Evolutionary conservation across 2,113 vertebrate genomes (phyloP).

Genomic region (Mus pahari): DNA sequence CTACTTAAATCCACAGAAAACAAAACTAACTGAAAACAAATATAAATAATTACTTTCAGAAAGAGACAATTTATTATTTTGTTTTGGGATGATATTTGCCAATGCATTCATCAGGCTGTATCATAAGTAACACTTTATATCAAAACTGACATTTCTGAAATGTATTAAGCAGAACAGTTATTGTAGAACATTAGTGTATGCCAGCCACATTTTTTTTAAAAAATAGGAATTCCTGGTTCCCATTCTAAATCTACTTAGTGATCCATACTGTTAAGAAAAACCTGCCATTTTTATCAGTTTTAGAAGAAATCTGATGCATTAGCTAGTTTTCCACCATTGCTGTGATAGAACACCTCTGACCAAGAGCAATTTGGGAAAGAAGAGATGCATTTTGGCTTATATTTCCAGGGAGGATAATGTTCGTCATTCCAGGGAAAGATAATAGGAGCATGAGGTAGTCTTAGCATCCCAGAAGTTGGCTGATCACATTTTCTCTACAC

Average conservation of each 20-base stretch:
- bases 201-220: not conserved
- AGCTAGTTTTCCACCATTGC: not conserved
- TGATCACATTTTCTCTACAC: not conserved
- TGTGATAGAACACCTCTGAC: not conserved
- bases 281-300: not conserved
- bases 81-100: not conserved
- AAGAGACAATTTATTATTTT: conserved; percentile 12
- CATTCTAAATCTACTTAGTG: not conserved
- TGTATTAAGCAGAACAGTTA: not conserved
- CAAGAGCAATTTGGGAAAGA: not conserved
- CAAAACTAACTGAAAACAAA: not conserved
- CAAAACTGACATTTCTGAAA: not conserved
- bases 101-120: not conserved
- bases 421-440: not conserved
- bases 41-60: conserved; percentile 14
- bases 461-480: not conserved
- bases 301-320: not conserved
- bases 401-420: not conserved
- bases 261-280: not conserved
- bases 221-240: not conserved
- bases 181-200: not conserved
- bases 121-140: conserved; percentile 2
- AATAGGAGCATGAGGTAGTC: not conserved
- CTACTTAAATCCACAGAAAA: not conserved
- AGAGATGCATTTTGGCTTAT: not conserved